phyloP scores from a whole-genome alignment of 2,113 vertebrate genomes.

The Cyanoramphus novaezelandiae region DNA sequence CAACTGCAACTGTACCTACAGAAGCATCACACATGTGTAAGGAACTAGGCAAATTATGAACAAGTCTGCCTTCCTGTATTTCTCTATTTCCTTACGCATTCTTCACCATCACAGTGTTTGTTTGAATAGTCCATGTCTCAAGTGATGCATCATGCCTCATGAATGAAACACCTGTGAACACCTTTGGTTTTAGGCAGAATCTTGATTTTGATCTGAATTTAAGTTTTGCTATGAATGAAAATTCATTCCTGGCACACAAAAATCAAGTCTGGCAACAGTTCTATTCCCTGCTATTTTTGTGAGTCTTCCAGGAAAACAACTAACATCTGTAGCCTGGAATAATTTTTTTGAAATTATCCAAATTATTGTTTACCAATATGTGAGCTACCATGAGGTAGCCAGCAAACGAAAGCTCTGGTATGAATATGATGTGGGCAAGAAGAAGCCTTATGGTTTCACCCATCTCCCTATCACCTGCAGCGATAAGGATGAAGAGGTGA shows the following conservation, averaged over 20 bases:
- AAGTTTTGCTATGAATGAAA: neutral
- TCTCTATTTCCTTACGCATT: neutral
- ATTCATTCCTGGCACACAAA: neutral
- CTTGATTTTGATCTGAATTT: neutral
- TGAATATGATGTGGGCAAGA: neutral
- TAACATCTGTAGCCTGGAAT: constrained; percentile 11
- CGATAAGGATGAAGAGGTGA: neutral
- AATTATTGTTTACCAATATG: constrained; percentile 2
- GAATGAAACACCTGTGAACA: neutral
- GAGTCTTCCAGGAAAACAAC: neutral
- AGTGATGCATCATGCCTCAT: accelerated
- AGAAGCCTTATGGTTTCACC: neutral
- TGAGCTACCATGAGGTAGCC: neutral
- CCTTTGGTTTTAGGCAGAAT: neutral
- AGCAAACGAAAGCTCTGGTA: neutral
- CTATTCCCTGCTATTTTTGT: neutral
- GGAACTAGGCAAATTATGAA: neutral
- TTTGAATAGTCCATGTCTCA: neutral
- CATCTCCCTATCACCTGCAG: neutral
- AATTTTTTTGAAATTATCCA: neutral
- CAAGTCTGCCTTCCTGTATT: accelerated
- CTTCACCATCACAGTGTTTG: neutral
- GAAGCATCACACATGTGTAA: neutral
- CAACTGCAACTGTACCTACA: neutral
- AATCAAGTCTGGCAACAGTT: neutral